phyloP scores from a whole-genome alignment of 2,113 vertebrate genomes.

The Pangasianodon gigas region DNA sequence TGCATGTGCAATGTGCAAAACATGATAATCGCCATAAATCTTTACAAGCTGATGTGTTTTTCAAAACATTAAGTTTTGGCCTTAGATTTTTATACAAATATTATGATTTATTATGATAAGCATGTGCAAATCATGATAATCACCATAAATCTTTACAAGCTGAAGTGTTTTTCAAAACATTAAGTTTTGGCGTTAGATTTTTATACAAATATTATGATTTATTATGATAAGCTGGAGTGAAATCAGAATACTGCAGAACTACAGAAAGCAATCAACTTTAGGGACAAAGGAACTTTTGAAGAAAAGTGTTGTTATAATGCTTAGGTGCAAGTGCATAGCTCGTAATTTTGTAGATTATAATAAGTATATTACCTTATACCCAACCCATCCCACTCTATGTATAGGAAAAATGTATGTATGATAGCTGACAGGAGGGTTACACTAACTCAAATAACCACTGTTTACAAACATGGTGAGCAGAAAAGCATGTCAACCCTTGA shows the following conservation, averaged over 20 bases:
- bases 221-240: background rate
- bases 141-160: conserved; percentile 9
- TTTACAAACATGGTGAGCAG: background rate
- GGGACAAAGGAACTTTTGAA: background rate
- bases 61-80: background rate
- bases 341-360: background rate
- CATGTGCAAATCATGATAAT: background rate
- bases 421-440: background rate
- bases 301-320: background rate
- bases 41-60: background rate
- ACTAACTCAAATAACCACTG: background rate
- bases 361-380: background rate
- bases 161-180: background rate
- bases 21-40: conserved; percentile 17
- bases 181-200: background rate
- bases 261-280: background rate
- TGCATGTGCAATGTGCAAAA: background rate
- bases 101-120: background rate
- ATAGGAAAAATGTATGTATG: background rate
- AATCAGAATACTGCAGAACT: background rate
- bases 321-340: background rate
- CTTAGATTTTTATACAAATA: background rate
- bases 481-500: background rate
- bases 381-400: background rate
- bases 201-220: background rate